Evolutionary conservation across 2,113 vertebrate species (phyloP), one percentile per base, ranked within the genome.

Genomic region (Sorex araneus): DNA sequence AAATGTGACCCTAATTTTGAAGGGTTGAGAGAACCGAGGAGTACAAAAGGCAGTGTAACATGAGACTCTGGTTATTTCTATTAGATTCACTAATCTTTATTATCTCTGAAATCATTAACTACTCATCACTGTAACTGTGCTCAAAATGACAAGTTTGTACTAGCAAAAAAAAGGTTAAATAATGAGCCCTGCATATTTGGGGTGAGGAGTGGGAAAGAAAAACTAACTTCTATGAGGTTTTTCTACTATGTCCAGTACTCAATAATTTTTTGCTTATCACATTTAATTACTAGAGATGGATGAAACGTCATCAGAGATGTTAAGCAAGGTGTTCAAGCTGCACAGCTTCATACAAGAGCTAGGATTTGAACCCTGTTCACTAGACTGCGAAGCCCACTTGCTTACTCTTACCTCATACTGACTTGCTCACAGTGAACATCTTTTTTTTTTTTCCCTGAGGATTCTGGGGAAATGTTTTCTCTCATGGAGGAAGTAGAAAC

Each of bases 261-360:
- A 64, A 25, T 6, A 1, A 32, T 19, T 92, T 79, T 70, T 34
- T 25, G 78, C 89, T 25, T 63, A 63, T 60, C n/a, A 67, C 43
- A 81, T 60, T 83, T 90, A 75, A 70, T 76, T 73, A 70, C 85
- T 77, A 76, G 2, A 91, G 79, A 89, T 34, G 75, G 77, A 74
- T 69, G 36, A 85, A 77, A 86, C 28, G 77, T 89, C 66, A 50
- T 13, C 47, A 77, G 63, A 76, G 77, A 84, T 13, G 82, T 12
- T 15, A 64, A 84, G 50, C n/a, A 89, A 85, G 7, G 32, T 40
- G 43, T 21, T 8, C n/a, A 79, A 34, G 15, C 80, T 85, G 36
- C 25, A 89, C 11, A 67, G 45, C 21, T 66, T 66, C 57, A 84
- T 6, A 3, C 50, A 82, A 64, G 69, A 54, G 18, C 63, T 67